Evolutionary conservation across 2,888 invertebrate species (phyloP), one percentile per base, ranked within the genome.

Genomic region (Priocnemis perturbator): DNA sequence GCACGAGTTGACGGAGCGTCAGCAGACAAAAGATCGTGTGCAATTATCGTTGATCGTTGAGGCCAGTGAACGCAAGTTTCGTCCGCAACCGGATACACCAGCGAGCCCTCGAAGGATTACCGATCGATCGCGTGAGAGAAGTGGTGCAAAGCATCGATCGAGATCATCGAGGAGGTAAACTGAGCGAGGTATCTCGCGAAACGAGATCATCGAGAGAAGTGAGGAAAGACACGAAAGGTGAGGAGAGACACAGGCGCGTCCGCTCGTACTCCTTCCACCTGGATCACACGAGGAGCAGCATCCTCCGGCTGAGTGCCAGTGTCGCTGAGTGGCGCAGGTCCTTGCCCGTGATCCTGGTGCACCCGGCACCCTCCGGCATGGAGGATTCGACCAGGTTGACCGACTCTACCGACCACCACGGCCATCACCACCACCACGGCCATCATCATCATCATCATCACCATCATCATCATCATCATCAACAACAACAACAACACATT

Each of bases 381-480:
- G 86, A 86, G 57, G 86, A 87, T 48, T 79, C 85, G 5, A 78
- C 78, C 17, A 78, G 82, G 55, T 61, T 86, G 26, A 79, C 81
- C n/a, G 82, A 86, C 15, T 64, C 69, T 0, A 62, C 64, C n/a
- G 68, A 74, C 1, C 64, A 74, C 20, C 70, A 74, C 19, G 69
- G 71, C 17, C 64, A 66, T 37, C 67, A 72, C 48, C 69, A 56
- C 2, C 70, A 74, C 2, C 63, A 52, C 2, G 59, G 53, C 44
- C 53, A 73, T 14, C 30, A 68, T 9, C 23, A 60, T 17, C 60
- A 65, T 37, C 23, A 63, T 11, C 61, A 47, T 5, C 61, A 58
- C 44, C 53, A 72, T 15, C n/a, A n/a, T n/a, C n/a, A n/a, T n/a
- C n/a, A n/a, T n/a, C n/a, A n/a, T n/a, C n/a, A n/a, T n/a, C n/a